These are phyloP conservation scores for Drosophila punjabiensis DNA, from an alignment of 1,140 invertebrate genomes.

Conservation along the genomic window DNA sequence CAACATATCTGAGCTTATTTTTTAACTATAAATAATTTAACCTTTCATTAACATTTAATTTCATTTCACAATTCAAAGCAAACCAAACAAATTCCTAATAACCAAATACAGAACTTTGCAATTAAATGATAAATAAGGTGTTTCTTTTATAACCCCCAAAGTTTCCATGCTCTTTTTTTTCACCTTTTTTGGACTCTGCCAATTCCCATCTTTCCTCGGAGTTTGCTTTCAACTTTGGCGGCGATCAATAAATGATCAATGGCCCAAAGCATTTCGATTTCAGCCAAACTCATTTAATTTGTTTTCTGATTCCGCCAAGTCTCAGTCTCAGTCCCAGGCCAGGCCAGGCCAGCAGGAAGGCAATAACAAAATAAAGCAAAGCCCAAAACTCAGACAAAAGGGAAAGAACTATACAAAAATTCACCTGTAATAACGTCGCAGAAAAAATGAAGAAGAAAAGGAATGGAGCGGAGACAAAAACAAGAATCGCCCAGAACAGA, in stretches of 20 bases:
- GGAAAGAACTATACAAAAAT: conserved; percentile 18
- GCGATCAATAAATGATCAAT: conserved; percentile 53
- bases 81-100: not conserved
- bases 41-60: not conserved
- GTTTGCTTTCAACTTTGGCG: conserved; percentile 28
- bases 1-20: rapidly evolving
- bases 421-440: conserved; percentile 26
- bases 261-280: conserved; percentile 57
- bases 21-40: not conserved
- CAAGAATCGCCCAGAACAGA: conserved; percentile 57
- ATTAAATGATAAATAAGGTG: conserved; percentile 18
- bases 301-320: conserved; percentile 25
- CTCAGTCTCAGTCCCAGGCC: not conserved
- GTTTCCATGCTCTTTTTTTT: conserved; percentile 6
- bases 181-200: not conserved
- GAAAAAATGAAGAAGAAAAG: conserved; percentile 41
- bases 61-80: not conserved
- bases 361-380: conserved; percentile 41
- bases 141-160: conserved; percentile 17
- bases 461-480: conserved; percentile 41
- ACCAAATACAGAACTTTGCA: conserved; percentile 8
- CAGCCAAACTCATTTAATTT: conserved; percentile 60
- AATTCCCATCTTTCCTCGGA: conserved; percentile 9
- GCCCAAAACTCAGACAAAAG: conserved; percentile 5
- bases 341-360: not conserved